A percentile compares a stretch with the other conserved stretches of the same genome.
Conservation (phyloP, 2,888 invertebrate species). For the Cynaeus angustus region DNA sequence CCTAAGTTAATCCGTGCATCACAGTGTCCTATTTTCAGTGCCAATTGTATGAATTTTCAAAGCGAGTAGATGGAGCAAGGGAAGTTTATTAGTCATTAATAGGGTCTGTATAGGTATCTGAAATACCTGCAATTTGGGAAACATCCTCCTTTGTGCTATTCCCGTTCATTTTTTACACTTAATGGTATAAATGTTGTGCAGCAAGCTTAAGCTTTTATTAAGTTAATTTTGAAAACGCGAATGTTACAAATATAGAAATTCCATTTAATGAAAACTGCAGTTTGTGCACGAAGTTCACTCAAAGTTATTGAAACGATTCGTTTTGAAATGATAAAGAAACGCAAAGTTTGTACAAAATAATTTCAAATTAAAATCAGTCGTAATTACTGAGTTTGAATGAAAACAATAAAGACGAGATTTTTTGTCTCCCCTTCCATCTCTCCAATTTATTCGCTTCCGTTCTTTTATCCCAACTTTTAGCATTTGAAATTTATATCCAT, state of each 20-base stretch:
- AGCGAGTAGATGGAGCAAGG: neutral
- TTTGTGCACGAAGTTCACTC: conserved; percentile 29
- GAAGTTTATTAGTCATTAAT: conserved; percentile 17
- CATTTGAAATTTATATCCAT: conserved; percentile 43
- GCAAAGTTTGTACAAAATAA: conserved; percentile 20
- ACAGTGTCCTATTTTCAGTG: conserved; percentile 3
- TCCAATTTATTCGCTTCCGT: conserved; percentile 33
- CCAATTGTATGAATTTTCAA: conserved; percentile 6
- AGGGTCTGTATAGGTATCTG: neutral
- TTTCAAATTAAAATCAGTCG: conserved; percentile 34
- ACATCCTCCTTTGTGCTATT: conserved; percentile 7
- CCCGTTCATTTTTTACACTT: conserved; percentile 9
- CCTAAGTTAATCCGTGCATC: conserved; percentile 24
- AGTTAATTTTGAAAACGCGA: conserved; percentile 35
- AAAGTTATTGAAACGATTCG: conserved; percentile 26
- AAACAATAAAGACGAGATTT: conserved; percentile 24
- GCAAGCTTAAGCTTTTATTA: conserved; percentile 17
- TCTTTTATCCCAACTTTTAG: conserved; percentile 42
- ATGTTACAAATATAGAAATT: conserved; percentile 22
- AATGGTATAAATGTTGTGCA: conserved; percentile 14
- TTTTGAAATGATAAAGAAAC: conserved; percentile 22
- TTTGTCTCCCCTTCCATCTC: conserved; percentile 15
- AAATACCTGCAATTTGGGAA: neutral
- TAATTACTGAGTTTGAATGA: conserved; percentile 29
- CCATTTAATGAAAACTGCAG: conserved; percentile 36